These are phyloP conservation scores for Amblyopsis rosae DNA, from an alignment of 2,113 vertebrate species.

Conservation along the genomic window DNA sequence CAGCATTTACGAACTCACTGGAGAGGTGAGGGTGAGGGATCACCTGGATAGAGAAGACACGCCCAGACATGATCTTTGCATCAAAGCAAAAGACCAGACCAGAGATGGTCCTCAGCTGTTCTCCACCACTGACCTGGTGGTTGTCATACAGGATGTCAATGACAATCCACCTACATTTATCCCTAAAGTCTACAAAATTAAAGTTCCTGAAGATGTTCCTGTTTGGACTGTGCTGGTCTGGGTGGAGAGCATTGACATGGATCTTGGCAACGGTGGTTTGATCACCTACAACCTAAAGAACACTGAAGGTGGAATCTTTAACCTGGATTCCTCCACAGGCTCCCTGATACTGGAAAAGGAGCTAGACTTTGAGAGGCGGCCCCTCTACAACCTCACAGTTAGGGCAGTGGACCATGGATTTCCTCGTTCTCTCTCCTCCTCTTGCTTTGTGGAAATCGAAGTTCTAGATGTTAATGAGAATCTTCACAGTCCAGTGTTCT, in stretches of 20 bases:
- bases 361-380: constrained; percentile 87
- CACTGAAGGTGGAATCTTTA: constrained; percentile 80
- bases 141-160: constrained; percentile 88
- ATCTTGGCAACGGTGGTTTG: constrained; percentile 82
- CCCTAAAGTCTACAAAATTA: constrained; percentile 80
- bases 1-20: constrained; percentile 82
- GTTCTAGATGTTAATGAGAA: constrained; percentile 95
- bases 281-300: constrained; percentile 85
- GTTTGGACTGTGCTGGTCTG: constrained; percentile 85
- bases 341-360: constrained; percentile 86
- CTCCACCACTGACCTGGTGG: constrained; percentile 78
- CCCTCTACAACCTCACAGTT: constrained; percentile 87
- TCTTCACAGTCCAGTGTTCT: constrained; percentile 84
- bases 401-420: constrained; percentile 86
- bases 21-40: constrained; percentile 82
- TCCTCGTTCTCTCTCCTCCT: constrained; percentile 84
- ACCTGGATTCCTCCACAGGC: constrained; percentile 81
- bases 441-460: constrained; percentile 87
- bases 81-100: constrained; percentile 88
- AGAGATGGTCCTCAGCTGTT: constrained; percentile 79
- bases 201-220: constrained; percentile 89
- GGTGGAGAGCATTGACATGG: constrained; percentile 88
- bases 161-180: constrained; percentile 90
- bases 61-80: constrained; percentile 80
- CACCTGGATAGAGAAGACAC: constrained; percentile 85